A percentile compares a stretch with the other conserved stretches of the same genome.
These are phyloP conservation scores for Myoxocephalus aenaeus DNA, from an alignment of 2,797 vertebrate species.

Conservation along the genomic window DNA sequence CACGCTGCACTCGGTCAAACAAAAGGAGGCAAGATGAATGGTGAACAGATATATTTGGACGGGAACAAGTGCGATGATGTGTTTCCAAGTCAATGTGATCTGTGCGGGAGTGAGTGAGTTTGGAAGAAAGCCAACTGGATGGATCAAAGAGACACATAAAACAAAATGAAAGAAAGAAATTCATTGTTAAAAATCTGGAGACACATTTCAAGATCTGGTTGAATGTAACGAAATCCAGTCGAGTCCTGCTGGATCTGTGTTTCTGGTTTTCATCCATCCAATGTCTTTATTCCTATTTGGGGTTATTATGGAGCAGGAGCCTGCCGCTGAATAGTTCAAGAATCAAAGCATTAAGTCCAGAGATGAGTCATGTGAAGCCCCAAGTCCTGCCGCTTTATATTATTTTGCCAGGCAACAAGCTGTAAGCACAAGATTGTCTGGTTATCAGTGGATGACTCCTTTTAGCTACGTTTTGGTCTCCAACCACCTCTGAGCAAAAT, in stretches of 20 bases:
- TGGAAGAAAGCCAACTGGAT: conserved; percentile 14
- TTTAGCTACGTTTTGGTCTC: not conserved
- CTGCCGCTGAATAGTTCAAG: not conserved
- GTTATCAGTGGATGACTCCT: not conserved
- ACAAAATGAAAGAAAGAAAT: not conserved
- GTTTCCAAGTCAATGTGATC: not conserved
- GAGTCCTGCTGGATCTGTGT: not conserved
- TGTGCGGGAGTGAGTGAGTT: not conserved
- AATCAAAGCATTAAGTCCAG: not conserved
- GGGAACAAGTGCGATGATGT: conserved; percentile 7
- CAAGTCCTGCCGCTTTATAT: not conserved
- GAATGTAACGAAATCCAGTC: not conserved
- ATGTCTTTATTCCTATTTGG: not conserved
- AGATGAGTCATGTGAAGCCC: not conserved
- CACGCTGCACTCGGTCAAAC: conserved; percentile 5
- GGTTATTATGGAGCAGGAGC: not conserved
- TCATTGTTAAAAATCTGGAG: conserved; percentile 2
- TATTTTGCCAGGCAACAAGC: not conserved
- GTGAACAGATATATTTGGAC: conserved; percentile 16
- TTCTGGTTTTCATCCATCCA: not conserved
- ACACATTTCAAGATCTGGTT: not conserved
- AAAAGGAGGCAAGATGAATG: conserved; percentile 4
- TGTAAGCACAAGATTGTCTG: not conserved
- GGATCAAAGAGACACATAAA: not conserved
- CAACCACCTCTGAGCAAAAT: not conserved